phyloP scores from a whole-genome alignment of 2,888 invertebrate species.

The Drosophila robusta region DNA sequence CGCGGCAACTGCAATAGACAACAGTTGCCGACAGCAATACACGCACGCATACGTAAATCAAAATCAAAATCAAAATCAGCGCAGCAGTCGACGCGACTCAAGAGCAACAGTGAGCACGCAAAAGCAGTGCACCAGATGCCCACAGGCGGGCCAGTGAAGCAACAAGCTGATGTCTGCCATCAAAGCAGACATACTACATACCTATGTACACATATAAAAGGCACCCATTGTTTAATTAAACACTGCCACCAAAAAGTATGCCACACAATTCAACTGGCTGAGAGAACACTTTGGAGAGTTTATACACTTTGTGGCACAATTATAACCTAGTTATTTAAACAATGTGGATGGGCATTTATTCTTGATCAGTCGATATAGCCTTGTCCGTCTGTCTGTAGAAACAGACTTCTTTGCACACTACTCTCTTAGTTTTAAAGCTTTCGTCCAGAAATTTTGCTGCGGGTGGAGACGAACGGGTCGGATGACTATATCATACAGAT shows the following conservation, averaged over 20 bases:
- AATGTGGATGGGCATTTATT: too few species aligned
- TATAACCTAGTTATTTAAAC: too few species aligned
- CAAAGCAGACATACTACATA: neutral
- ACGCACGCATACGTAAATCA: constrained; percentile 17
- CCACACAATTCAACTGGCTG: neutral
- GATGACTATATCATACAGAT: too few species aligned
- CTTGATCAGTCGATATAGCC: too few species aligned
- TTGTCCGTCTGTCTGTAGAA: neutral
- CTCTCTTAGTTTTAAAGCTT: too few species aligned
- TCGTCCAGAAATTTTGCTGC: too few species aligned
- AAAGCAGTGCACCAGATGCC: constrained; percentile 7
- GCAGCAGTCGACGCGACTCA: constrained; percentile 6
- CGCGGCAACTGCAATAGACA: constrained; percentile 48
- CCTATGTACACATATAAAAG: neutral
- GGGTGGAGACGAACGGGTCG: too few species aligned
- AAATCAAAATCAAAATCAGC: too few species aligned
- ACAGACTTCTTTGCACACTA: too few species aligned
- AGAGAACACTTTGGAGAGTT: too few species aligned
- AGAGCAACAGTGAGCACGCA: constrained; percentile 5
- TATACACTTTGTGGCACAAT: too few species aligned
- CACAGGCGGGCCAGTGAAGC: neutral
- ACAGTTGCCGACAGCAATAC: constrained; percentile 60
- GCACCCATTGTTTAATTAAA: constrained; percentile 3
- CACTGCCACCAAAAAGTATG: constrained; percentile 14
- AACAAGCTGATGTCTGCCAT: constrained; percentile 13